Evolutionary conservation across 2,113 vertebrate species (phyloP), one percentile per base, ranked within the genome.

Genomic region (Atlantisia rogersi): DNA sequence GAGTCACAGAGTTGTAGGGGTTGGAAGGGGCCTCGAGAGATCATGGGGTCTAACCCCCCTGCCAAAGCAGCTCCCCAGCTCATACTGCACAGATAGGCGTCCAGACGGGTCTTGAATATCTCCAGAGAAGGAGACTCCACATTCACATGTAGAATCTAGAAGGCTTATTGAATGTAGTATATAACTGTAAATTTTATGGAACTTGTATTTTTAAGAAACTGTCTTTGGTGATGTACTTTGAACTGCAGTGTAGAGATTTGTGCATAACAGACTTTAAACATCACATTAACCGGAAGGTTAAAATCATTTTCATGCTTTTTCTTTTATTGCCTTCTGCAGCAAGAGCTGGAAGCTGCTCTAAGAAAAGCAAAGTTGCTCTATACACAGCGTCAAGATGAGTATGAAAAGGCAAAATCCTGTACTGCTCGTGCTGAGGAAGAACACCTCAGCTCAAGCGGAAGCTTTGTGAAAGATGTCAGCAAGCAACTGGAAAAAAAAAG

Each of bases 401-500:
- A 99, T n/a, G 99, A 99, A 90, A 99, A 99, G 80, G 99, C 99
- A 77, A 99, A 98, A 85, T 98, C 98, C 56, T 98, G 98, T 68
- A 99, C 99, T 94, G 98, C 98, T 80, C 99, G 99, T 60, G 98
- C 98, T 44, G 99, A 99, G 96, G 99, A 99, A 88, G 99, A 99
- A 15, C 98, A 98, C 94, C 92, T 98, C 8, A 96, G 92, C 44
- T 97, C 95, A 50, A 97, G 87, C 94, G 98, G 98, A 62, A 98
- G 94, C 53, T 94, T 96, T 84, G 94, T 92, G 48, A 98, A 98
- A 97, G 98, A 98, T 86, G 96, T 97, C 8, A 98, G 95, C 90
- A 99, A 99, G 78, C 98, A 99, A 55, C 92, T 99, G 56, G 99
- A 99, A 92, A 99, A 99, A 97, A 99, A 98, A 92, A 96, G 99